Evolutionary conservation across 2,888 invertebrate genomes (phyloP).

Genomic region (Xestobium rufovillosum): DNA sequence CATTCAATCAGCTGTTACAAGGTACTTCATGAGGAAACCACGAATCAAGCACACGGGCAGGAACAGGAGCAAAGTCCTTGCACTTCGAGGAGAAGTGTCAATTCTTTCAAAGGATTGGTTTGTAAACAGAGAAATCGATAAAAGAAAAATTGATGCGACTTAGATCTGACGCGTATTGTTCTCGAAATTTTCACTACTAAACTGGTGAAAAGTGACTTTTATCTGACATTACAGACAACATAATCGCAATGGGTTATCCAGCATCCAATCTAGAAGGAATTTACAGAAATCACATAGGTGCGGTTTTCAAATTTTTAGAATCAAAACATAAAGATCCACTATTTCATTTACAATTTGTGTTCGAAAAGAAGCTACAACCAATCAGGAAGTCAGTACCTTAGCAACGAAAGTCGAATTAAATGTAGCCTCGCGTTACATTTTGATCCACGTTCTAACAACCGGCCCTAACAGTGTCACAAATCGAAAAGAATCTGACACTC

Average conservation of each 20-base stretch:
- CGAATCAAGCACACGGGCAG: conserved; percentile 42
- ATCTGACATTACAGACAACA: conserved; percentile 90
- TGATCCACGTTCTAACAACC: too few relatives aligned
- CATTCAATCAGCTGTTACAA: conserved; percentile 46
- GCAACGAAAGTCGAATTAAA: too few relatives aligned
- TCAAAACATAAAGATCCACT: conserved; percentile 87
- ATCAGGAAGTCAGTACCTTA: too few relatives aligned
- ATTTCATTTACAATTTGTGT: conserved; percentile 97
- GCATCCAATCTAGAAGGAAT: conserved; percentile 92
- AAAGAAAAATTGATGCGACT: conserved; percentile 89
- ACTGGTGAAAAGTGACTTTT: too few relatives aligned
- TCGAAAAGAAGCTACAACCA: conserved; percentile 84
- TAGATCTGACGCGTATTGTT: conserved; percentile 97
- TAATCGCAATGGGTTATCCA: conserved; percentile 99
- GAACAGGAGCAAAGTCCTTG: too few relatives aligned
- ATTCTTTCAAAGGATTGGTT: conserved; percentile 84
- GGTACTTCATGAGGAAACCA: conserved; percentile 45
- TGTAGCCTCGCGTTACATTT: too few relatives aligned
- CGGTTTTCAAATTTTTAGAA: conserved; percentile 90
- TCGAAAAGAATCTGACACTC: too few relatives aligned
- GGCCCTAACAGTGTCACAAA: too few relatives aligned
- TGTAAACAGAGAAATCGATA: conserved; percentile 92
- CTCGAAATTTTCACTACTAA: too few relatives aligned
- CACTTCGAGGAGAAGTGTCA: conserved; percentile 83
- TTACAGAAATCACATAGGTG: conserved; percentile 93